phyloP scores from a whole-genome alignment of 1,140 invertebrate species.

The Microplitis demolitor region DNA sequence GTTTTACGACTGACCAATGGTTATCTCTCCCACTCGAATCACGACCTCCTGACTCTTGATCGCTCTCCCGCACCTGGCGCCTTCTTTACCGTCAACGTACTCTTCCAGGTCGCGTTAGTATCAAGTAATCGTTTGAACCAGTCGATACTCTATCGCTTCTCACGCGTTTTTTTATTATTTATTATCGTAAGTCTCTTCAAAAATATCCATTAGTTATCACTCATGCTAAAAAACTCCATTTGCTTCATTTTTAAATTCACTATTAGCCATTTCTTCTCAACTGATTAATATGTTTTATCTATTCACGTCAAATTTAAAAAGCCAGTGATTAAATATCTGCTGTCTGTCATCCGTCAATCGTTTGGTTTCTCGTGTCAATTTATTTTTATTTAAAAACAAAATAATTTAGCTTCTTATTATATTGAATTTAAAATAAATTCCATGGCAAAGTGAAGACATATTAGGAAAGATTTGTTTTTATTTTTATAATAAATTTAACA shows the following conservation, averaged over 20 bases:
- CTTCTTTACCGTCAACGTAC: not conserved
- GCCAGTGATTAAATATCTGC: too few relatives aligned
- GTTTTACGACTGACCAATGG: not conserved
- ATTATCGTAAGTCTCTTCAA: not conserved
- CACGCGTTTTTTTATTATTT: not conserved
- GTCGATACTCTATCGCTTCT: not conserved
- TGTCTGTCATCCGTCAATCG: too few relatives aligned
- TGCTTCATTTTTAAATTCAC: too few relatives aligned
- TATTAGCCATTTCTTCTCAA: too few relatives aligned
- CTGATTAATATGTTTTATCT: too few relatives aligned
- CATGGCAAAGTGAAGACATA: constrained; percentile 24
- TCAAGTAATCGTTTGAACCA: not conserved
- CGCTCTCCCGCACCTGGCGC: not conserved
- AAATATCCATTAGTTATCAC: too few relatives aligned
- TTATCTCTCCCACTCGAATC: not conserved
- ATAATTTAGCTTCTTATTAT: too few relatives aligned
- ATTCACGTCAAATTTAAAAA: too few relatives aligned
- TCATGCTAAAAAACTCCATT: too few relatives aligned
- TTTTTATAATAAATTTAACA: constrained; percentile 25
- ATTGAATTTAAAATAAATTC: too few relatives aligned
- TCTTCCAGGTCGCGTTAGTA: not conserved
- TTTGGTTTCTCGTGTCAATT: too few relatives aligned
- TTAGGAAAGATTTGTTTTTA: constrained; percentile 27
- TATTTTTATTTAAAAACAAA: too few relatives aligned
- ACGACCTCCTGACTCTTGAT: not conserved